Evolutionary conservation across 2,113 vertebrate genomes (phyloP), one percentile per base, ranked within the genome.

Genomic region (Hiodon alosoides): DNA sequence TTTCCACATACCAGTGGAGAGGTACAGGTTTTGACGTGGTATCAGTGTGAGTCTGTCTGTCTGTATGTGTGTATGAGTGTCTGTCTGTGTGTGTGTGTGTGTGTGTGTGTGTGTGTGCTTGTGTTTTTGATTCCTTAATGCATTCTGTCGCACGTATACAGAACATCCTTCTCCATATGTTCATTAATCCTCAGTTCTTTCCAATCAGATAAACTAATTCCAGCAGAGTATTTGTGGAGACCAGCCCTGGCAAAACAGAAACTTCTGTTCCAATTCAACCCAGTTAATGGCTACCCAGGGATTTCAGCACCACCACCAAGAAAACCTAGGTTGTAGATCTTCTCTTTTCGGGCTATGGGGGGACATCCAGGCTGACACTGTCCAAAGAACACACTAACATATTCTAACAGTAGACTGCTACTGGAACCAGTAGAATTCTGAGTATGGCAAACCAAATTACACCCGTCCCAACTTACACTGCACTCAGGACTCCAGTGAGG

Each of bases 201-300:
- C 75, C 73, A 60, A 81, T 53, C 81, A 85, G 85, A 89, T 86
- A 80, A 71, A 71, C 17, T 7, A 47, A 46, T 69, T 69, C 52
- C 52, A 88, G 83, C 75, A 87, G 78, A 83, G 85, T 84, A 74
- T 77, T 75, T 76, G 85, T 82, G 77, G 51, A 75, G 70, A 54
- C 61, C 79, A 79, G 75, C 48, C 75, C 75, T 50, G 67, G 77
- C 76, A 64, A 81, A 81, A 75, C 71, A 74, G 60, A 53, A 81
- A 52, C 47, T 81, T 79, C 81, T 83, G 79, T 77, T 80, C 77
- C 82, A 87, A 83, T 61, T 76, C 74, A 78, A 78, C 67, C 48
- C 76, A 69, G 61, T 52, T 69, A 65, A 69, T 11, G 57, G 65
- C 50, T 60, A 67, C 74, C 11, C 67, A 51, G 67, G 74, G 67